Conservation (phyloP, 2,888 invertebrate species). For the Smittia aterrima region DNA sequence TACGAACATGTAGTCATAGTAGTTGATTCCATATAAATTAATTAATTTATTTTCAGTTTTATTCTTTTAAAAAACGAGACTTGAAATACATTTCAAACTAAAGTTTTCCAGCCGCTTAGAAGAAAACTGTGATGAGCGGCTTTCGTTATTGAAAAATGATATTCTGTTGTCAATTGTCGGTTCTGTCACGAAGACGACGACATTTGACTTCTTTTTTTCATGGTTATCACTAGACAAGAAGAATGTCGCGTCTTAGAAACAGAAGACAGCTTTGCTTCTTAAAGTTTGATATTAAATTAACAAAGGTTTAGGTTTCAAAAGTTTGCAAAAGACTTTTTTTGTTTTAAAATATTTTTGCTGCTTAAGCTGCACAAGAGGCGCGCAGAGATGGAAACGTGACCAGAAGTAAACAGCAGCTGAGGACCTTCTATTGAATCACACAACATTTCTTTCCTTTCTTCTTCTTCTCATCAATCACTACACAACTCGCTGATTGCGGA, state of each 20-base stretch:
- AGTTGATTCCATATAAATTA: neutral
- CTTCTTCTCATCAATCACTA: conserved; percentile 79
- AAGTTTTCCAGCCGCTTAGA: neutral
- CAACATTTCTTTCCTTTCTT: conserved; percentile 95
- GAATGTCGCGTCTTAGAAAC: neutral
- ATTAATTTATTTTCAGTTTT: conserved; percentile 3
- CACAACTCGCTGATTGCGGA: conserved; percentile 82
- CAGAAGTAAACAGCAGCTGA: conserved; percentile 5
- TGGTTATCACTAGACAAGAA: conserved; percentile 17
- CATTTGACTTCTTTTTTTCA: neutral
- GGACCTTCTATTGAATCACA: conserved; percentile 73
- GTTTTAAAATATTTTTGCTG: neutral
- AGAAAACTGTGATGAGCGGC: neutral
- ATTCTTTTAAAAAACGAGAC: conserved; percentile 6
- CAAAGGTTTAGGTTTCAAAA: neutral
- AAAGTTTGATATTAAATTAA: neutral
- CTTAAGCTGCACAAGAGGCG: conserved; percentile 4
- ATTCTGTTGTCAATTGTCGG: neutral
- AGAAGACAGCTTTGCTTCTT: neutral
- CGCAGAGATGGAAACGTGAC: conserved; percentile 13
- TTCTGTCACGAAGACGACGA: neutral
- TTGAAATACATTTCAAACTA: conserved; percentile 3
- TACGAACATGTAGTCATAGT: neutral
- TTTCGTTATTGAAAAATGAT: neutral
- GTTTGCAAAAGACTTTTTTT: neutral